Evolutionary conservation across 2,113 vertebrate genomes (phyloP).

Genomic region (Aepyceros melampus): DNA sequence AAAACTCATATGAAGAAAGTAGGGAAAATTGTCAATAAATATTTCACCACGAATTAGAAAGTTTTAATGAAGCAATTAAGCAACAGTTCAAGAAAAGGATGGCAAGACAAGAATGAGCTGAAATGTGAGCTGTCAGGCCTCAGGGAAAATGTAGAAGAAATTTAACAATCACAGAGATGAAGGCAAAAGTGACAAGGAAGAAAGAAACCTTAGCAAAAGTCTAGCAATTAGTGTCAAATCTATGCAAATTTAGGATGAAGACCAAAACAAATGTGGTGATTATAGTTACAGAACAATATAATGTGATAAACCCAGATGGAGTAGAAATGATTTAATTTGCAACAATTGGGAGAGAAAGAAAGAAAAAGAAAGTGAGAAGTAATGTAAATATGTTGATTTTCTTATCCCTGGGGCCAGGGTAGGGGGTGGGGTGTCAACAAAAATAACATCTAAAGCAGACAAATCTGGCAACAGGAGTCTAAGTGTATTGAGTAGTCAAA

Average conservation of each 20-base stretch:
- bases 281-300: constrained; percentile 4
- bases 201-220: neutral
- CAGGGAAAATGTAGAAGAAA: neutral
- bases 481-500: neutral
- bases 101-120: neutral
- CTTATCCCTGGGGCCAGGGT: neutral
- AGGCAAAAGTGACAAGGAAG: neutral
- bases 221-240: neutral
- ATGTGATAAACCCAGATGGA: neutral
- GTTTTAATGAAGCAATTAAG: constrained; percentile 17
- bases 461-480: neutral
- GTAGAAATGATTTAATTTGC: neutral
- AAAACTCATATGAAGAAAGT: neutral
- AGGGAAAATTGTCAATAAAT: neutral
- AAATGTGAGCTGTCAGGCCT: neutral
- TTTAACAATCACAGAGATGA: neutral
- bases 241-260: neutral
- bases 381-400: constrained; percentile 19
- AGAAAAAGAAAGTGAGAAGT: neutral
- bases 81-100: neutral
- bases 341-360: constrained; percentile 9
- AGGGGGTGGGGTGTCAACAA: neutral
- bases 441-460: neutral
- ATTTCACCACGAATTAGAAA: neutral
- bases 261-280: neutral